A percentile compares a stretch with the other conserved stretches of the same genome.
Evolutionary conservation across 2,113 vertebrate genomes (phyloP).

Genomic region (Corythornis cristatus): DNA sequence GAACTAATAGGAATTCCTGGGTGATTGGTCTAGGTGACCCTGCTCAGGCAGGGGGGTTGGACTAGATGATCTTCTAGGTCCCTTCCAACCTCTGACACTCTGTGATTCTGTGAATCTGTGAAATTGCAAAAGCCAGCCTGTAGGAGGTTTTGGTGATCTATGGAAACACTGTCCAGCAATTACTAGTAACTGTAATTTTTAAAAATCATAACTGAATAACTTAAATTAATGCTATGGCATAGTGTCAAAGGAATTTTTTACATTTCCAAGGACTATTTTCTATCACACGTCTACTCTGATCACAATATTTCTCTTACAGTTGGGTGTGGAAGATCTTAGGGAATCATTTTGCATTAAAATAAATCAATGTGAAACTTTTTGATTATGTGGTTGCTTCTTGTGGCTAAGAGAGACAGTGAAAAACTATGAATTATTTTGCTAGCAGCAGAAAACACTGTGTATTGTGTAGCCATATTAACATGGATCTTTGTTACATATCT

Average conservation of each 20-base stretch:
- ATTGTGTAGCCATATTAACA: background rate
- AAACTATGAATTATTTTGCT: background rate
- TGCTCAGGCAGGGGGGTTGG: no score
- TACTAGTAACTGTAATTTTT: no score
- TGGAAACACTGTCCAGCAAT: no score
- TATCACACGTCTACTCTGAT: accelerated
- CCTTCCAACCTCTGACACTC: no score
- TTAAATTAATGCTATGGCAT: no score
- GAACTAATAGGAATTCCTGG: background rate
- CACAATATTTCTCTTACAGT: background rate
- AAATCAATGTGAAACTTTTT: background rate
- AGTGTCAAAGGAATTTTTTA: no score
- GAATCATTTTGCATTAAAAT: background rate
- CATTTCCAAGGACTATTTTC: background rate
- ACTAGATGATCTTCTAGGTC: no score
- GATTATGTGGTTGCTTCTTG: background rate
- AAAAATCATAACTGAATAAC: no score
- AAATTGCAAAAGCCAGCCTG: no score
- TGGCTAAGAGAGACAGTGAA: background rate
- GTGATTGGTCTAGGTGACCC: no score
- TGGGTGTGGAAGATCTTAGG: background rate
- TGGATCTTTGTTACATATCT: background rate
- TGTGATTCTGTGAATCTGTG: no score
- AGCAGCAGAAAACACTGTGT: background rate
- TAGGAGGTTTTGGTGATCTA: no score